Percentiles rank a stretch among this genome's conserved stretches.
phyloP scores from a whole-genome alignment of 2,888 invertebrate species.

The Cremastinae sp. region DNA sequence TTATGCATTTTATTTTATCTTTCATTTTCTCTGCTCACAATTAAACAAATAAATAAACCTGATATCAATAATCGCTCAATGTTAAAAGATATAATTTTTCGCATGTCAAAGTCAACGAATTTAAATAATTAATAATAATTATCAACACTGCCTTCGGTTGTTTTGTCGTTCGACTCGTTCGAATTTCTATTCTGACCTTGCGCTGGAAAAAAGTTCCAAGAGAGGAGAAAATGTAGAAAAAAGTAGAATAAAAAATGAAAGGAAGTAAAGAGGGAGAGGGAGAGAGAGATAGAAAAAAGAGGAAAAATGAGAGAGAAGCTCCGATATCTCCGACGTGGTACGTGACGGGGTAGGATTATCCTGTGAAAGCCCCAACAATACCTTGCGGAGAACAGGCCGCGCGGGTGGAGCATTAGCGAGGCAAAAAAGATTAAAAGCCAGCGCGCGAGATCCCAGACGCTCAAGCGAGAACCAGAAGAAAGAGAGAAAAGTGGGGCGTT shows the following conservation, averaged over 20 bases:
- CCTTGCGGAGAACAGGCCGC: constrained; percentile 27
- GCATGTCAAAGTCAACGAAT: too few species aligned
- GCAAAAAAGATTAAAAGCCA: constrained; percentile 45
- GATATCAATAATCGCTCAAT: too few species aligned
- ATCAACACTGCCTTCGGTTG: not conserved
- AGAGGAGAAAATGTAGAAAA: not conserved
- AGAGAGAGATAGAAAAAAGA: not conserved
- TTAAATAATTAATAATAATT: too few species aligned
- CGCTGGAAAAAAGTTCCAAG: not conserved
- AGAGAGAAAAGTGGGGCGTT: constrained; percentile 37
- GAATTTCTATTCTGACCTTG: too few species aligned
- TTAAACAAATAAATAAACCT: too few species aligned
- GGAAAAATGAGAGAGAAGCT: constrained; percentile 21
- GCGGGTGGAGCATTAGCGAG: constrained; percentile 42
- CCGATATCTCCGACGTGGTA: constrained; percentile 47
- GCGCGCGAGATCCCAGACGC: not conserved
- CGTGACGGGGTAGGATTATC: constrained; percentile 52
- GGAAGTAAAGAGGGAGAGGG: not conserved
- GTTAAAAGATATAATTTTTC: too few species aligned
- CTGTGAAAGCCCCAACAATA: constrained; percentile 57
- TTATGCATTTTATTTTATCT: too few species aligned
- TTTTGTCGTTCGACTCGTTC: too few species aligned
- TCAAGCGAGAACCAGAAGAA: constrained; percentile 24
- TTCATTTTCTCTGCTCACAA: too few species aligned
- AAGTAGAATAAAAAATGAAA: not conserved